These are phyloP conservation scores for Erythrolamprus reginae DNA, from an alignment of 2,113 vertebrate genomes.

Conservation along the genomic window DNA sequence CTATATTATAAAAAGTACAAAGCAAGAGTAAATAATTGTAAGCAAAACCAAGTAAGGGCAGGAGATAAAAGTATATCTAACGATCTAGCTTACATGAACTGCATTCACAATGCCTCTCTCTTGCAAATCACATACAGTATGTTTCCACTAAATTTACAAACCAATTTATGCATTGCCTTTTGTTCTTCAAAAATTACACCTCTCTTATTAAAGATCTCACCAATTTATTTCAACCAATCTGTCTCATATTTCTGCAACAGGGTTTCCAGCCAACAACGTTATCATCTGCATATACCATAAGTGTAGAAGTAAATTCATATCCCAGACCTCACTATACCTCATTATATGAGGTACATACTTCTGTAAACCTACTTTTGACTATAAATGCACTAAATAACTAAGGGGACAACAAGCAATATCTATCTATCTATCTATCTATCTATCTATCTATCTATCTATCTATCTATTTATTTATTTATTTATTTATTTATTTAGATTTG, in stretches of 20 bases:
- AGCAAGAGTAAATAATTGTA: background rate
- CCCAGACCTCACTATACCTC: background rate
- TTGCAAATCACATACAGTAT: background rate
- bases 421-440: too few species aligned
- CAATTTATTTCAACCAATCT: background rate
- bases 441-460: too few species aligned
- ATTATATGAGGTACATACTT: too few species aligned
- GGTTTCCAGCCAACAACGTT: background rate
- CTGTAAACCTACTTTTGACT: background rate
- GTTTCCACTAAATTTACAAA: background rate
- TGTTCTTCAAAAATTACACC: background rate
- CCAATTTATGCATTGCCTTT: background rate
- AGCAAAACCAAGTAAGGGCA: background rate
- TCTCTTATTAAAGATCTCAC: background rate
- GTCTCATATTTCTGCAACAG: background rate
- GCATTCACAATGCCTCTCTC: background rate
- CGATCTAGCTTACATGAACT: background rate
- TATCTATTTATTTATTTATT: too few species aligned
- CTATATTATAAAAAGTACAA: background rate
- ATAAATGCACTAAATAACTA: background rate
- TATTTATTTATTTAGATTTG: too few species aligned
- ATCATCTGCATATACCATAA: background rate
- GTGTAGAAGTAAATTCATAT: background rate
- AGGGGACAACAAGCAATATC: background rate
- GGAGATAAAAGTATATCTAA: background rate